phyloP scores from a whole-genome alignment of 2,888 invertebrate genomes.

The Yponomeuta evonymella region DNA sequence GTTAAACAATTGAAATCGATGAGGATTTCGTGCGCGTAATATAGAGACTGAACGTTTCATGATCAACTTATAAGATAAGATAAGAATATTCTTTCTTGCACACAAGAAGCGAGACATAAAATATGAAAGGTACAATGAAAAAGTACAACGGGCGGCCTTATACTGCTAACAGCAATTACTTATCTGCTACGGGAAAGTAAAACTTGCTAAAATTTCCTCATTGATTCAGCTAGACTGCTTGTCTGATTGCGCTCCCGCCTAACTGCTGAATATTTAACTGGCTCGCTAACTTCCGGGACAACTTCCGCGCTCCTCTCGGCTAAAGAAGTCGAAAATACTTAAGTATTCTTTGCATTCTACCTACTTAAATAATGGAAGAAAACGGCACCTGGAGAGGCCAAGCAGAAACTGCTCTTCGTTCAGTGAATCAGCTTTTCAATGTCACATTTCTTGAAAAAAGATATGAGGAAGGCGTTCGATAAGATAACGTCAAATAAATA shows the following conservation, averaged over 20 bases:
- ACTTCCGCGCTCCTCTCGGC: slow-evolving; percentile 34
- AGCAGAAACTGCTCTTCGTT: neutral
- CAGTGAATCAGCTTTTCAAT: neutral
- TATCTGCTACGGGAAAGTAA: neutral
- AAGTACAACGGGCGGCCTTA: no score
- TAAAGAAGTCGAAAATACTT: slow-evolving; percentile 40
- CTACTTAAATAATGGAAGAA: slow-evolving; percentile 22
- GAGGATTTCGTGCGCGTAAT: neutral
- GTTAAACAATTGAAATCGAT: no score
- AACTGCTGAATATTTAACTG: slow-evolving; percentile 43
- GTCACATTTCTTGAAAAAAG: neutral
- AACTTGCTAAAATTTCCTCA: neutral
- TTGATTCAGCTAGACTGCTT: neutral
- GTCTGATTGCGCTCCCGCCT: neutral
- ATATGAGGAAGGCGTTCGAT: no score
- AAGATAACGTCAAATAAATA: no score
- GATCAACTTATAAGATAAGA: no score
- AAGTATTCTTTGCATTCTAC: slow-evolving; percentile 33
- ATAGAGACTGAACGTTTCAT: no score
- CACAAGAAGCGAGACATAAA: no score
- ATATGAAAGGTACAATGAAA: no score
- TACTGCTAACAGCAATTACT: no score
- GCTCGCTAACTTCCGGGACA: slow-evolving; percentile 32
- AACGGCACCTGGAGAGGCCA: neutral
- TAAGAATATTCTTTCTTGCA: no score